Base-by-base conservation (phyloP, 1,140 invertebrate genomes). In the Drosophila ficusphila region DNA sequence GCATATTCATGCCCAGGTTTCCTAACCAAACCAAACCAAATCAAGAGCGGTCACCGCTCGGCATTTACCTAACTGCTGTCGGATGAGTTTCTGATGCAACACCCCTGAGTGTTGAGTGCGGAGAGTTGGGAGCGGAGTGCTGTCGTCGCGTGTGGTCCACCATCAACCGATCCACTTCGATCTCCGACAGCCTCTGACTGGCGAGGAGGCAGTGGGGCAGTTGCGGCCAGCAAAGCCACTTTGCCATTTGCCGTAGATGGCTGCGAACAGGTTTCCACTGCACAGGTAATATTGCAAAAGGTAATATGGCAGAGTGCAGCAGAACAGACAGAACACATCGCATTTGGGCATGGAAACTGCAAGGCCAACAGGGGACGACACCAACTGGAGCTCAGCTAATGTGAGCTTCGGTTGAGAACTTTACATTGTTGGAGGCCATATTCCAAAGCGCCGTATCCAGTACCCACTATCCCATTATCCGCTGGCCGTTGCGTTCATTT, bases 31-130 rank as follows among this genome's bases (percentile, higher is more conserved):
- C 38, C n/a, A n/a, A n/a, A n/a, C 60, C 60, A 64, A 64, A 64
- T 64, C 47, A 64, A 61, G 56, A 64, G 60, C 54, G 62, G 62
- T 64, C 60, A 27, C 44, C 54, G 53, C 60, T 21, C 38, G 58
- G 11, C 49, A 61, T 56, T 61, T 21, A 34, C 16, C 54, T 53
- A 7, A 16, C 29, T 48, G 46, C 46, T 18, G 46, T 19, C n/a
- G 12, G 9, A 52, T 57, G 53, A 21, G 19, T 23, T 52, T 57
- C 48, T 41, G 36, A 23, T 57, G 58, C 9, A 62, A 57, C 16
- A 25, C 16, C 39, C 42, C 23, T n/a, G 41, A 49, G 47, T 49
- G 18, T 18, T 9, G 12, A 52, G 49, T n/a, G n/a, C n/a, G n/a
- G n/a, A n/a, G n/a, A n/a, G n/a, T 46, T 6, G 4, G 0, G 23